Percentiles rank a stretch among this genome's conserved stretches.
These are phyloP conservation scores for Berghia stephanieae DNA, from an alignment of 1,140 invertebrate genomes.

Conservation along the genomic window DNA sequence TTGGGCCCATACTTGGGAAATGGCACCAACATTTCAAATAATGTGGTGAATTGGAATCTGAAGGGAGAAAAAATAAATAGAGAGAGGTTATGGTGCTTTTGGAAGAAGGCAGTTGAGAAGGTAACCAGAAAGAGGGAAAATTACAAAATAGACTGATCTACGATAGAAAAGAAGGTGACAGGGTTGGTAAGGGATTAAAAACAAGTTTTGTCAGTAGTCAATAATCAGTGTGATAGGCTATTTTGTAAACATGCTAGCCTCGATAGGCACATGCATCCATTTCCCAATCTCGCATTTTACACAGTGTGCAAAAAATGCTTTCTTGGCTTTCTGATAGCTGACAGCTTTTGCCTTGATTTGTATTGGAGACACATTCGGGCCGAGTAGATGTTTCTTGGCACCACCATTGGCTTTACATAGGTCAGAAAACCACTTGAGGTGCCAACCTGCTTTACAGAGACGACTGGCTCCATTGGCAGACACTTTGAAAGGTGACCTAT, in stretches of 20 bases:
- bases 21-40: too few relatives aligned
- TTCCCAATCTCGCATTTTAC: slow-evolving; percentile 40
- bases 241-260: slow-evolving; percentile 39
- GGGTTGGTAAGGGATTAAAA: too few relatives aligned
- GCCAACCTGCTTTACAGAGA: slow-evolving; percentile 49
- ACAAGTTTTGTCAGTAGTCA: too few relatives aligned
- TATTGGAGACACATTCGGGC: slow-evolving; percentile 29
- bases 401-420: neutral
- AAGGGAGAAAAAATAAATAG: too few relatives aligned
- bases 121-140: too few relatives aligned
- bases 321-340: slow-evolving; percentile 44
- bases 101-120: too few relatives aligned
- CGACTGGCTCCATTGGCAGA: slow-evolving; percentile 40
- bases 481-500: slow-evolving; percentile 48
- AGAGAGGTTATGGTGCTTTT: too few relatives aligned
- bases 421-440: slow-evolving; percentile 43
- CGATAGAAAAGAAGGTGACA: too few relatives aligned
- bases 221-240: slow-evolving; percentile 17
- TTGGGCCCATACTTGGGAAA: too few relatives aligned
- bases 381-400: neutral
- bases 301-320: slow-evolving; percentile 44
- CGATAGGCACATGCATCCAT: slow-evolving; percentile 45
- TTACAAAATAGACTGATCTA: too few relatives aligned
- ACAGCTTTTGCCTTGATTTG: slow-evolving; percentile 39
- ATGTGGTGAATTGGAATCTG: too few relatives aligned